phyloP scores from a whole-genome alignment of 2,797 vertebrate species.

The Centroberyx gerrardi region DNA sequence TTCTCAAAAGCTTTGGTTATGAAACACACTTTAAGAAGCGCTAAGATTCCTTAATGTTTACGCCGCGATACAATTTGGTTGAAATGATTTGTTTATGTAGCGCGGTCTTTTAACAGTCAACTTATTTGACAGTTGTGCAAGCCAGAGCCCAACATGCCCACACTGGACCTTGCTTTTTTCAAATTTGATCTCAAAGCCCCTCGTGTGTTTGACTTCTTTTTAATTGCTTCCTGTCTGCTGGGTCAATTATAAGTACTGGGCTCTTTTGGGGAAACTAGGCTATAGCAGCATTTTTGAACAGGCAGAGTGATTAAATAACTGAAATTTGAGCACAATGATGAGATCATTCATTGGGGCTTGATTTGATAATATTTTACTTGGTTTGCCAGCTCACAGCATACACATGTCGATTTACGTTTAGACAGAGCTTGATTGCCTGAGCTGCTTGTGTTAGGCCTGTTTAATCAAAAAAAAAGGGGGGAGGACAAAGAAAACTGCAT shows the following conservation, averaged over 20 bases:
- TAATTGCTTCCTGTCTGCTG: slow-evolving; percentile 87
- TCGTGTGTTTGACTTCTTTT: slow-evolving; percentile 86
- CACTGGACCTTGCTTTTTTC: slow-evolving; percentile 73
- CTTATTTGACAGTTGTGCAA: slow-evolving; percentile 89
- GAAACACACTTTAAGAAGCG: slow-evolving; percentile 35
- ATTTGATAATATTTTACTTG: slow-evolving; percentile 76
- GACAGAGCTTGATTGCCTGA: slow-evolving; percentile 45
- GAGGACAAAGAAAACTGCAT: slow-evolving; percentile 51
- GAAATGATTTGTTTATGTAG: slow-evolving; percentile 86
- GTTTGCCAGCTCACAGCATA: slow-evolving; percentile 53
- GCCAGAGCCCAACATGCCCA: slow-evolving; percentile 81
- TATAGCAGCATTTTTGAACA: slow-evolving; percentile 58
- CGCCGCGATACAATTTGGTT: slow-evolving; percentile 66
- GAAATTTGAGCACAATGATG: slow-evolving; percentile 77
- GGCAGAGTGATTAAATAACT: slow-evolving; percentile 76
- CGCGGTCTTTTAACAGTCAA: slow-evolving; percentile 82
- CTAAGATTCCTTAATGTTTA: slow-evolving; percentile 73
- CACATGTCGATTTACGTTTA: slow-evolving; percentile 63
- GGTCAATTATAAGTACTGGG: slow-evolving; percentile 81
- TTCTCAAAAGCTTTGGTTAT: slow-evolving; percentile 54
- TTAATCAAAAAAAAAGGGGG: slow-evolving; percentile 37
- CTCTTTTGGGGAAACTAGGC: slow-evolving; percentile 50
- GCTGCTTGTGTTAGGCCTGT: slow-evolving; percentile 44
- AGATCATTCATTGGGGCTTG: slow-evolving; percentile 68
- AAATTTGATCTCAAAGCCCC: slow-evolving; percentile 81